Evolutionary conservation across 2,797 vertebrate species (phyloP), one percentile per base, ranked within the genome.

Genomic region (Silurus lanzhouensis): DNA sequence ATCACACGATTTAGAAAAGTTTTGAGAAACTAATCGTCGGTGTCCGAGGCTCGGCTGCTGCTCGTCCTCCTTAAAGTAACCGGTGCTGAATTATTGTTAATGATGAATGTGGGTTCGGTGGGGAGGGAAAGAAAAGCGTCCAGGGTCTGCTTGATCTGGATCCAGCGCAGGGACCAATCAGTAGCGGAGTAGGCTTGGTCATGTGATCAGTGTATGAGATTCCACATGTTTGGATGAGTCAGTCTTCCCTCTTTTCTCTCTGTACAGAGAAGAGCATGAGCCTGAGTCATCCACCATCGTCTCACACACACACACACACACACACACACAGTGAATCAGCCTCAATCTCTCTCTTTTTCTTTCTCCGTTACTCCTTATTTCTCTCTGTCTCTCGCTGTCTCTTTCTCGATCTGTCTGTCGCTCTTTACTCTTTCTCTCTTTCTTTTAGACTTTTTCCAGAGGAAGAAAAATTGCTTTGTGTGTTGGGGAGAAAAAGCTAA

Each of bases 151-250:
- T 66, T 72, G 64, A 46, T 66, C 60, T 84, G 25, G 22, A 48
- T 70, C 63, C 85, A 86, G 74, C 15, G 57, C 67, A 9, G 9
- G 64, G 25, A 85, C 67, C 68, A 85, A 79, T 81, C 63, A 67
- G 78, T 89, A 90, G 90, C 80, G 87, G 88, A 88, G 93, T 90
- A 90, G 92, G 91, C 63, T 66, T 89, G 94, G 96, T 97, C 96
- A 96, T 97, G 96, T 97, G 97, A 97, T 96, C 97, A 94, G 95
- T 92, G 93, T 95, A 95, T 95, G 95, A 96, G 96, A 97, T 95
- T 97, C 96, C 96, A 95, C 93, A 92, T 94, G 95, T 95, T 94
- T 93, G 94, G 92, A 95, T 97, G 97, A 98, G 96, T 96, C 96
- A 97, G 94, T 95, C 93, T 94, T 94, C 95, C 96, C 95, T 95